These are phyloP conservation scores for Congeria kusceri DNA, from an alignment of 2,888 invertebrate species.

Conservation along the genomic window DNA sequence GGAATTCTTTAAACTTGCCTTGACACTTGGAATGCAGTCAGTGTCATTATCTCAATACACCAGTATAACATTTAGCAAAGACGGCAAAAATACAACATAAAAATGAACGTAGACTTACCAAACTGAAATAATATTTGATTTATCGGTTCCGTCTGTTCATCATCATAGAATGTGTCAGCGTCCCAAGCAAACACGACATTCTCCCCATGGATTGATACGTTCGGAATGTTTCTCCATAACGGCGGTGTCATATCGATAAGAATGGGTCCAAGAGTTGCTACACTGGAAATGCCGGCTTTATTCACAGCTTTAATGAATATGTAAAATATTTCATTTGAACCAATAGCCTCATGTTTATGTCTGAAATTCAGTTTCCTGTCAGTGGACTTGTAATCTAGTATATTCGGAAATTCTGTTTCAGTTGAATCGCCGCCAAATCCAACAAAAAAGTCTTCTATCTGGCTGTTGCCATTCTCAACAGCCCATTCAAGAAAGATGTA, in stretches of 20 bases:
- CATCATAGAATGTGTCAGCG: slow-evolving; percentile 57
- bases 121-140: slow-evolving; percentile 49
- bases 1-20: too few species aligned
- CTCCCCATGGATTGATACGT: slow-evolving; percentile 16
- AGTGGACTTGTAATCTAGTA: slow-evolving; percentile 51
- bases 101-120: slow-evolving; percentile 39
- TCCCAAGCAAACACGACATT: slow-evolving; percentile 59
- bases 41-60: too few species aligned
- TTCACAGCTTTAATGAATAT: slow-evolving; percentile 61
- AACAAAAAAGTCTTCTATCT: slow-evolving; percentile 58
- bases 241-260: slow-evolving; percentile 63
- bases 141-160: slow-evolving; percentile 58
- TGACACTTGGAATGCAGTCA: too few species aligned
- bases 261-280: slow-evolving; percentile 61
- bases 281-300: slow-evolving; percentile 59
- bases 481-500: slow-evolving; percentile 61
- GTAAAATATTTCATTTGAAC: slow-evolving; percentile 51
- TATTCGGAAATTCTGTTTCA: slow-evolving; percentile 32
- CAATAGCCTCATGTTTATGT: slow-evolving; percentile 55
- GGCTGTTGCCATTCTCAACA: slow-evolving; percentile 51
- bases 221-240: slow-evolving; percentile 13
- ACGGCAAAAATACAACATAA: too few species aligned
- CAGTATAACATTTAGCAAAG: too few species aligned
- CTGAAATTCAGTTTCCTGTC: slow-evolving; percentile 39
- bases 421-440: slow-evolving; percentile 53